Evolutionary conservation across 2,888 invertebrate species (phyloP), one percentile per base, ranked within the genome.

Genomic region (Orthonevra nobilis): DNA sequence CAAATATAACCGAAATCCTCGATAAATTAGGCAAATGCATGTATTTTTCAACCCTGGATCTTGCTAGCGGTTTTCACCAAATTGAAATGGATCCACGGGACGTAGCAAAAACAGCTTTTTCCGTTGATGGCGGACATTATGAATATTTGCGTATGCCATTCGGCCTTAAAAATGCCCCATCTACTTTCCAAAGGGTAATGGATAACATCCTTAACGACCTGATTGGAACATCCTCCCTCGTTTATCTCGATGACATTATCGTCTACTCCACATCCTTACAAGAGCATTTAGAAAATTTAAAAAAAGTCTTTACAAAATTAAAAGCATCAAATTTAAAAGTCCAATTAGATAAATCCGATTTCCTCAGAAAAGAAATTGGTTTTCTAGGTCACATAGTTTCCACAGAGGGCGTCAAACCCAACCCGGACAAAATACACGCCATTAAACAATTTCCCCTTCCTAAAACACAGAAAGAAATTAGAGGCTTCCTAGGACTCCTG

Each of bases 381-480:
- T 87, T 83, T 64, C 52, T 87, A 10, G 86, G 87, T 3, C 86
- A 86, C 52, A 63, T 86, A 3, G 81, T 87, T 5, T 83, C 86
- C 2, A 72, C 83, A 0, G 83, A 86, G 1, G 85, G 84, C 5
- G 82, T 86, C 7, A 84, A 81, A 58, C 86, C 86, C 4, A 85
- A 86, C 50, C 85, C 85, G 0, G 81, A 82, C 0, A 86, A 87
- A 81, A 84, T 84, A 3, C 38, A 79, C 28, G 82, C 83, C 0
- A 83, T 84, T 1, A 14, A 73, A 68, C 81, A 85, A 9, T 84
- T 77, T 19, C 82, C 83, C 2, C 38, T 84, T 3, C 84, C 83
- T 3, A 81, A 61, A 44, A 84, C 82, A 9, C 58, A 30, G 26
- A 85, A 84, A 73, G 66, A 85, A 77, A 83, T 85, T 2, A 84